phyloP scores from a whole-genome alignment of 2,113 vertebrate species.

The Crotophaga sulcirostris region DNA sequence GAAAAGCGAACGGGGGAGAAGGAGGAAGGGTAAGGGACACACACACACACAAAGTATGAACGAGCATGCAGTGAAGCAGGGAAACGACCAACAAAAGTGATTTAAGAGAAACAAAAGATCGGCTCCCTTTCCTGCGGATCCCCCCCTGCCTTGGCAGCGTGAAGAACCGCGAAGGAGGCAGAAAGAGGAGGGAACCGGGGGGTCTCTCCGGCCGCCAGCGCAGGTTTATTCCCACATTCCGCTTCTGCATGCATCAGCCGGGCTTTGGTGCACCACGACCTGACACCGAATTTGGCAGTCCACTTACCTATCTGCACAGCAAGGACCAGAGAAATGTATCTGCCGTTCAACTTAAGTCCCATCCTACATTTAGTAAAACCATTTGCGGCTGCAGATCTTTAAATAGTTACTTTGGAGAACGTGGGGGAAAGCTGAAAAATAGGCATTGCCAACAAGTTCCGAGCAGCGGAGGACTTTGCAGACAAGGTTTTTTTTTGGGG shows the following conservation, averaged over 20 bases:
- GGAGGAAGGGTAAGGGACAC: background rate
- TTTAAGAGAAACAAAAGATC: background rate
- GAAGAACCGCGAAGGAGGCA: background rate
- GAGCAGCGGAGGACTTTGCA: conserved; percentile 78
- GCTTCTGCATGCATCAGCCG: conserved; percentile 5
- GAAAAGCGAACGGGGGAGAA: background rate
- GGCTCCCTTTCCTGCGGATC: background rate
- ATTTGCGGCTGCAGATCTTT: conserved; percentile 87
- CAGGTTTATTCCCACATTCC: background rate
- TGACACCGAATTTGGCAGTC: conserved; percentile 17
- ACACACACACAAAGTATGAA: background rate
- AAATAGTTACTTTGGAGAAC: conserved; percentile 85
- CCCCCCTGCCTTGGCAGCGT: background rate
- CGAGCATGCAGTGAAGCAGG: background rate
- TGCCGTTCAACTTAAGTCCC: conserved; percentile 95
- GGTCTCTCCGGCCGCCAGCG: background rate
- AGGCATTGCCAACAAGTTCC: conserved; percentile 87
- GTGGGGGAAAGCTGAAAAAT: conserved; percentile 80
- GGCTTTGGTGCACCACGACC: background rate
- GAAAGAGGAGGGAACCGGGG: background rate
- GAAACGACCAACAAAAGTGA: background rate
- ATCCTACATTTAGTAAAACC: conserved; percentile 94
- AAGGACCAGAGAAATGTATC: conserved; percentile 89
- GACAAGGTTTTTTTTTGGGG: conserved; percentile 69
- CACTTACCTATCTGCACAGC: conserved; percentile 95